Evolutionary conservation across 1,140 invertebrate genomes (phyloP).

Genomic region (Mamestra configurata): DNA sequence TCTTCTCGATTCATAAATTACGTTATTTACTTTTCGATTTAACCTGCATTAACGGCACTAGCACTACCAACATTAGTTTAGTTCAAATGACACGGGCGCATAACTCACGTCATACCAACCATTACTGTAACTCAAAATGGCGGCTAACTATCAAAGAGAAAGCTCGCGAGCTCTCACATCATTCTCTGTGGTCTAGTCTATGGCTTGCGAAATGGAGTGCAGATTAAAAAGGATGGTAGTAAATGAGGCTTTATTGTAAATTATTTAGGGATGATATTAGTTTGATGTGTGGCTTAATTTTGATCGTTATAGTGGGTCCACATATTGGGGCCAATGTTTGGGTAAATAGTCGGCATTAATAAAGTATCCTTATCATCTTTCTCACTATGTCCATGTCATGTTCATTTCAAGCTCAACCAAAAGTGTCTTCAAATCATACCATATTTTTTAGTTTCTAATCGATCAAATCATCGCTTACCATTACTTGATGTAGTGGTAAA

Average conservation of each 20-base stretch:
- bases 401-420: no score
- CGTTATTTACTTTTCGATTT: slow-evolving; percentile 72
- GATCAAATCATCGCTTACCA: no score
- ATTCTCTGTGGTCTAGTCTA: slow-evolving; percentile 84
- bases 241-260: slow-evolving; percentile 41
- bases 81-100: slow-evolving; percentile 78
- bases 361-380: background rate
- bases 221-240: slow-evolving; percentile 38
- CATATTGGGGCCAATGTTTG: slow-evolving; percentile 6
- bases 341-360: background rate
- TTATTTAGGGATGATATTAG: slow-evolving; percentile 9
- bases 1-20: slow-evolving; percentile 27
- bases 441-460: no score
- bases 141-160: slow-evolving; percentile 86
- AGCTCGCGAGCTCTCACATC: slow-evolving; percentile 85
- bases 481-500: no score
- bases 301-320: slow-evolving; percentile 57
- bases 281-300: slow-evolving; percentile 51
- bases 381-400: background rate
- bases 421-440: no score
- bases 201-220: slow-evolving; percentile 67
- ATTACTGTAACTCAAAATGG: slow-evolving; percentile 87
- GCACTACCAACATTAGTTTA: slow-evolving; percentile 83
- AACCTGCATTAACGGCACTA: slow-evolving; percentile 75
- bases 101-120: slow-evolving; percentile 83